Evolutionary conservation across 1,140 invertebrate species (phyloP), one percentile per base, ranked within the genome.

Genomic region (Ylistrum balloti): DNA sequence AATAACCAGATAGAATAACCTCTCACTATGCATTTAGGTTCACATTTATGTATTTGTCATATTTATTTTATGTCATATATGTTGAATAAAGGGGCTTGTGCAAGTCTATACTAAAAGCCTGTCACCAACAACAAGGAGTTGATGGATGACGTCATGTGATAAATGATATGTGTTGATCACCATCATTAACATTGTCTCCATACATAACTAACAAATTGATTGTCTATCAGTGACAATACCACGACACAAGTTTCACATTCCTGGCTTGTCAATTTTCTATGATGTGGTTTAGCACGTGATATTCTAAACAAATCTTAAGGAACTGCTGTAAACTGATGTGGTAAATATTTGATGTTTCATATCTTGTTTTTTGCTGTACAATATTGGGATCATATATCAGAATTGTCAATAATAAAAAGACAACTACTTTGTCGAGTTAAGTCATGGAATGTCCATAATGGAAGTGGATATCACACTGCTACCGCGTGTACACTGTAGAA

Each of bases 171-270:
- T 74, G 28, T 9, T n/a, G 5, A 74, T 74, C 56, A 74, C 56
- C 3, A 20, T 74, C 9, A 74, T 74, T 74, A 74, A 74, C 56
- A 74, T 74, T 74, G 56, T 74, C 56, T 17, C n/a, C 56, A 74
- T 74, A 74, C 5, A 74, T 74, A 74, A 74, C 56, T 3, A 74
- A 74, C 56, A 74, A 17, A 74, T 74, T 74, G 56, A 74, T 74
- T 74, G 56, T 74, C 22, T 74, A 74, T 74, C 56, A 74, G 56
- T 11, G 5, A 74, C 11, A 1, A 28, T 74, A 74, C 56, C 22
- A 1, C 56, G 56, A 28, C 56, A 74, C 35, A n/a, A 5, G n/a
- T 28, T 74, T 28, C 56, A 74, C 56, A 74, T 74, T 74, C 56
- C 56, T 28, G n/a, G 28, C 56, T 28, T n/a, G 17, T 74, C 56